Base-by-base conservation (phyloP, 2,797 vertebrate species). In the Hylomyscus alleni region DNA sequence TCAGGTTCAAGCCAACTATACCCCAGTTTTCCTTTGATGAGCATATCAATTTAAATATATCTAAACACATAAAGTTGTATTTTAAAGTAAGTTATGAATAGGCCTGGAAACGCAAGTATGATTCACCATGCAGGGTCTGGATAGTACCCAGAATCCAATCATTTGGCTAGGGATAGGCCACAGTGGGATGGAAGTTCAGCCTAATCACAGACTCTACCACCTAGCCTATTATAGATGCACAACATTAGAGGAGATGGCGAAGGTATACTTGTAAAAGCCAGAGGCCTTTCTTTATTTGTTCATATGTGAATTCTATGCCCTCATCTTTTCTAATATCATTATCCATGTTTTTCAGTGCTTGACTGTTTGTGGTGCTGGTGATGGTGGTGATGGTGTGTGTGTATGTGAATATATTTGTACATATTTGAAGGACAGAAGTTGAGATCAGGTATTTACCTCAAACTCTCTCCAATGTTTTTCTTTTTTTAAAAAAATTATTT, bases 21-120 rank as follows among this genome's bases (percentile, higher is more conserved):
- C 13, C 52, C 56, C 26, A 44, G 76, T 92, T 60, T 85, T 73
- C 14, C 19, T 60, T 78, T 11, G 0, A 82, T 96, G 94, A 95
- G 44, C 81, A 77, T 92, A 22, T 26, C 62, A 24, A 81, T 95
- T 93, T 96, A 85, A 72, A 94, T 89, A 72, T 1, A 75, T 94
- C 56, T 77, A 37, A 62, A 54, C 34, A 84, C 12, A 77, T 54
- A 17, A 89, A 34, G 31, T 13, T 81, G 47, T 9, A 76, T 95
- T 88, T 95, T 31, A 67, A 94, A 58, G 47, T 58, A 82, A 67
- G 29, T 3, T 75, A 22, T 7, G 29, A 37, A 56, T 4, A 72
- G 20, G 34, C 0, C 6, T 95, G 37, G 6, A 85, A 87, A 15
- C 10, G 47, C 47, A 6, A 31, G 1, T 83, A 13, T 44, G 37